Percentiles rank a stretch among this genome's conserved stretches.
Evolutionary conservation across 2,888 invertebrate species (phyloP).

Genomic region (Idaea biselata): DNA sequence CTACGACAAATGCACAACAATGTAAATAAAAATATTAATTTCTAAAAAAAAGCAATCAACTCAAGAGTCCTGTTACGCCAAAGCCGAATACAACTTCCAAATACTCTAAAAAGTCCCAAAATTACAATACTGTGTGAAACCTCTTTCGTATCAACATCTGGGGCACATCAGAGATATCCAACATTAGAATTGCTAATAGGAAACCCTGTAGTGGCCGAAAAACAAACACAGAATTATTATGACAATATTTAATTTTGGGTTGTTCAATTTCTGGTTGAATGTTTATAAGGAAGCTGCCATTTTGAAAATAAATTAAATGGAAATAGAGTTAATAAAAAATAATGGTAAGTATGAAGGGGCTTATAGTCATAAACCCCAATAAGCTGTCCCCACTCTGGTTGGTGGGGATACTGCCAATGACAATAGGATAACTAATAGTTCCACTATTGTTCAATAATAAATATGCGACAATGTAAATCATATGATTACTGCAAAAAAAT

Average conservation of each 20-base stretch:
- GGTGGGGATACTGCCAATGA: too few relatives aligned
- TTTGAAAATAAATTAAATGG: slow-evolving; percentile 1
- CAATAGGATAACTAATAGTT: too few relatives aligned
- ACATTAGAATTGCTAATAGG: slow-evolving; percentile 48
- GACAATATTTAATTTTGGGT: slow-evolving; percentile 43
- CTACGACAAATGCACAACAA: background rate
- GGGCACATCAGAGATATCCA: slow-evolving; percentile 19
- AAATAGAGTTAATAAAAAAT: background rate
- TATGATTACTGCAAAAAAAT: too few relatives aligned
- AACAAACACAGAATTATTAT: slow-evolving; percentile 40
- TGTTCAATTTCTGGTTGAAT: slow-evolving; percentile 28
- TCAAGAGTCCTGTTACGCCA: background rate
- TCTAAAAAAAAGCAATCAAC: background rate
- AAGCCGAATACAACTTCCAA: slow-evolving; percentile 14
- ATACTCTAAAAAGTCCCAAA: background rate
- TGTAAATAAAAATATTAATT: background rate
- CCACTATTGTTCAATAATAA: too few relatives aligned
- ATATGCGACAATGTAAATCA: too few relatives aligned
- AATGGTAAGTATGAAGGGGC: too few relatives aligned
- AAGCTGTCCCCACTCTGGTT: too few relatives aligned
- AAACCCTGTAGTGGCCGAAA: slow-evolving; percentile 36
- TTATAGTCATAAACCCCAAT: too few relatives aligned
- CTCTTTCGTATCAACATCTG: slow-evolving; percentile 35
- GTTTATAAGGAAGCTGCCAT: slow-evolving; percentile 8
- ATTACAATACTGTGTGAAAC: slow-evolving; percentile 1